phyloP scores from a whole-genome alignment of 2,113 vertebrate genomes.

The Cariama cristata region DNA sequence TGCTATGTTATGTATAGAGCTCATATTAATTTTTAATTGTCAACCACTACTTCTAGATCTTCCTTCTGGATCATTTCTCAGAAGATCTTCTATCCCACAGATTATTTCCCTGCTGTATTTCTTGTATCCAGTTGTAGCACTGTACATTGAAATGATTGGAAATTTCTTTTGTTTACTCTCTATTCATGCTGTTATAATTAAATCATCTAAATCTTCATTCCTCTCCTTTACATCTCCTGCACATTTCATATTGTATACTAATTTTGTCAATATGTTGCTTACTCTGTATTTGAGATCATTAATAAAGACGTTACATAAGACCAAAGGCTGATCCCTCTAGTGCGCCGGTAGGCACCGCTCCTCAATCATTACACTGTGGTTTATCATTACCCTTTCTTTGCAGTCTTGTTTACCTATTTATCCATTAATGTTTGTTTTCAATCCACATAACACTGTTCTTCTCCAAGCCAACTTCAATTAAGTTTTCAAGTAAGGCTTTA shows the following conservation, averaged over 20 bases:
- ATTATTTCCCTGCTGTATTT: neutral
- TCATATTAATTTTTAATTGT: neutral
- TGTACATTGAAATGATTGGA: neutral
- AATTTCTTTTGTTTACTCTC: neutral
- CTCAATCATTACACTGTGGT: neutral
- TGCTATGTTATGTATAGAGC: neutral
- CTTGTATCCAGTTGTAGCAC: neutral
- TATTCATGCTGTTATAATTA: neutral
- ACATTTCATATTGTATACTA: neutral
- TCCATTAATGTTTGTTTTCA: slow-evolving; percentile 32
- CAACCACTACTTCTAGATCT: neutral
- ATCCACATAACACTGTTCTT: neutral
- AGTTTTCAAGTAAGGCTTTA: slow-evolving; percentile 28
- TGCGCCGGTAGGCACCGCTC: neutral
- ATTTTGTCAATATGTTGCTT: neutral
- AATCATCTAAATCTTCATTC: neutral
- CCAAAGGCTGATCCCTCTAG: neutral
- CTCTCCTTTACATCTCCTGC: neutral
- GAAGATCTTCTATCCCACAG: neutral
- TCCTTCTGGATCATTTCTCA: neutral
- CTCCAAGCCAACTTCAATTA: slow-evolving; percentile 6
- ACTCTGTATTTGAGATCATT: neutral
- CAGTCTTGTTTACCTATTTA: slow-evolving; percentile 21
- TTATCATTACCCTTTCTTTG: neutral
- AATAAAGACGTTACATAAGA: neutral